A percentile compares a stretch with the other conserved stretches of the same genome.
Evolutionary conservation across 2,113 vertebrate genomes (phyloP).

Genomic region (Sula dactylatra): DNA sequence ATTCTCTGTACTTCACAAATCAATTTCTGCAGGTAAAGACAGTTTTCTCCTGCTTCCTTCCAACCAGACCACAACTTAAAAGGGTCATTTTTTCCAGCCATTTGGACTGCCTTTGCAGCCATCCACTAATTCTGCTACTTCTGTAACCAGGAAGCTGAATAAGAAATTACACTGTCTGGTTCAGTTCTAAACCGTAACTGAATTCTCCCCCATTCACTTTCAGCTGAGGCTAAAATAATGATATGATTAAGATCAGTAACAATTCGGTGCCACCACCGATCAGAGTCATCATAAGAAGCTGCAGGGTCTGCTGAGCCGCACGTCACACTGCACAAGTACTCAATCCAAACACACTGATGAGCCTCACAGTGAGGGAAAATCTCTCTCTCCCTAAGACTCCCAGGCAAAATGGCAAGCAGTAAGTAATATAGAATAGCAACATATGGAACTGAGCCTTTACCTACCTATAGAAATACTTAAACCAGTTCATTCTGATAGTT

Average conservation of each 20-base stretch:
- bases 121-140: not conserved
- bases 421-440: not conserved
- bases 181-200: not conserved
- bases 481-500: not conserved
- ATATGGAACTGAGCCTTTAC: not conserved
- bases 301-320: not conserved
- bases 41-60: not conserved
- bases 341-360: not conserved
- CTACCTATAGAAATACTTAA: not conserved
- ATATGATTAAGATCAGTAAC: not conserved
- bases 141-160: not conserved
- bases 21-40: not conserved
- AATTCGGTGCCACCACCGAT: fast-evolving
- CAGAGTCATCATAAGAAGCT: not conserved
- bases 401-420: not conserved
- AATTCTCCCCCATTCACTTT: not conserved
- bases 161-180: not conserved
- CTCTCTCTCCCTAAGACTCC: not conserved
- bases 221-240: not conserved
- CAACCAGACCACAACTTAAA: not conserved
- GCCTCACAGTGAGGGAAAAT: not conserved
- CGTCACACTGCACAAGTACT: not conserved
- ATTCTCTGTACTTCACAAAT: not conserved
- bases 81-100: not conserved
- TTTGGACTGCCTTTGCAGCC: not conserved